These are phyloP conservation scores for Tyto alba DNA, from an alignment of 2,113 vertebrate genomes.

Conservation along the genomic window DNA sequence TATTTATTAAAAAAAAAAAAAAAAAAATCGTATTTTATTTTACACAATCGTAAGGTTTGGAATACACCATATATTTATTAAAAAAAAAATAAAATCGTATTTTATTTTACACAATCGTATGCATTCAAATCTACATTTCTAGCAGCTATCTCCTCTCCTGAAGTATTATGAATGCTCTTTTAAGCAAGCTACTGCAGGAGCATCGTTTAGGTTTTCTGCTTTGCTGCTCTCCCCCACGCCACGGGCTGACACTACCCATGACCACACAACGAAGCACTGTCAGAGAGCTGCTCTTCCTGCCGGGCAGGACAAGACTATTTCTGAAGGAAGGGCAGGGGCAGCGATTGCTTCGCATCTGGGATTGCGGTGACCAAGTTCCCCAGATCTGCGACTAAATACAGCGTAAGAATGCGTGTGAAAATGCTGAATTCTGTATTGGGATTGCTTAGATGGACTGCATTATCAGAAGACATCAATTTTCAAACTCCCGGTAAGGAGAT, in stretches of 20 bases:
- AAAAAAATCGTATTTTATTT: not conserved
- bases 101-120: not conserved
- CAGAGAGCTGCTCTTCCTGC: not conserved
- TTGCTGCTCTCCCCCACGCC: not conserved
- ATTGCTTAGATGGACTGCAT: too few species aligned
- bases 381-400: not conserved
- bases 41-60: not conserved
- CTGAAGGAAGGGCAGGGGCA: not conserved
- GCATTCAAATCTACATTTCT: not conserved
- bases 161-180: not conserved
- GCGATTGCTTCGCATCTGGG: not conserved
- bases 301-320: not conserved
- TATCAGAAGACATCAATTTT: not conserved
- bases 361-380: not conserved
- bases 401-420: not conserved
- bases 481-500: not conserved
- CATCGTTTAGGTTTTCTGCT: not conserved
- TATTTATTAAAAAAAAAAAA: not conserved
- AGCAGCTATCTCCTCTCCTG: not conserved
- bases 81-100: accelerated
- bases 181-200: accelerated
- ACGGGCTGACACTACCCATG: not conserved
- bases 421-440: not conserved
- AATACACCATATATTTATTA: accelerated
- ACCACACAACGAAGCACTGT: not conserved